Percentiles rank a stretch among this genome's conserved stretches.
Evolutionary conservation across 2,113 vertebrate species (phyloP).

Genomic region (Tichodroma muraria): DNA sequence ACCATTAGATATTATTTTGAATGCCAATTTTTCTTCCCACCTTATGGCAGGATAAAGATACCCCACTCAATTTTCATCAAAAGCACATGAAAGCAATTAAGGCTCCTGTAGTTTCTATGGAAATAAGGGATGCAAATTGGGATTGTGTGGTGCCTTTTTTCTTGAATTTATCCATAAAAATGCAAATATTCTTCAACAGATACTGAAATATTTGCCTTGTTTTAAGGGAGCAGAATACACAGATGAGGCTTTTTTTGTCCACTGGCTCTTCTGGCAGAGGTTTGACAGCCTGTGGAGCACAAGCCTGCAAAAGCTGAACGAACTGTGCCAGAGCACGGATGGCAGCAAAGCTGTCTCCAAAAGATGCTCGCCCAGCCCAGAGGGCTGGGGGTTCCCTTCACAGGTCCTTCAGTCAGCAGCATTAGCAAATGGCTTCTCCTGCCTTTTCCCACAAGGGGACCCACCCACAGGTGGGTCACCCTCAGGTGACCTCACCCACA

Average conservation of each 20-base stretch:
- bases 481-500: no score
- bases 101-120: slow-evolving; percentile 53
- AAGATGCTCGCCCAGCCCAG: not conserved
- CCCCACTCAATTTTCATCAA: slow-evolving; percentile 51
- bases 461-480: no score
- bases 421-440: not conserved
- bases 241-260: slow-evolving; percentile 6
- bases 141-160: slow-evolving; percentile 55
- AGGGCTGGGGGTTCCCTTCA: not conserved
- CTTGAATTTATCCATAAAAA: slow-evolving; percentile 67
- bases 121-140: slow-evolving; percentile 66
- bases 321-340: not conserved
- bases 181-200: slow-evolving; percentile 51
- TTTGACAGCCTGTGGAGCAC: not conserved
- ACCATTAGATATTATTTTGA: slow-evolving; percentile 29
- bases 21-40: not conserved
- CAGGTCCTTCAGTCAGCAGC: not conserved
- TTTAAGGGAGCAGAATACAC: slow-evolving; percentile 7
- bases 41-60: slow-evolving; percentile 16
- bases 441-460: accelerated
- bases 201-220: slow-evolving; percentile 45
- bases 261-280: not conserved
- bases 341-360: not conserved
- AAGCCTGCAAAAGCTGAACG: accelerated
- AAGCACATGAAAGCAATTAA: slow-evolving; percentile 64